Evolutionary conservation across 2,797 vertebrate species (phyloP).

Genomic region (Tamandua tetradactyla): DNA sequence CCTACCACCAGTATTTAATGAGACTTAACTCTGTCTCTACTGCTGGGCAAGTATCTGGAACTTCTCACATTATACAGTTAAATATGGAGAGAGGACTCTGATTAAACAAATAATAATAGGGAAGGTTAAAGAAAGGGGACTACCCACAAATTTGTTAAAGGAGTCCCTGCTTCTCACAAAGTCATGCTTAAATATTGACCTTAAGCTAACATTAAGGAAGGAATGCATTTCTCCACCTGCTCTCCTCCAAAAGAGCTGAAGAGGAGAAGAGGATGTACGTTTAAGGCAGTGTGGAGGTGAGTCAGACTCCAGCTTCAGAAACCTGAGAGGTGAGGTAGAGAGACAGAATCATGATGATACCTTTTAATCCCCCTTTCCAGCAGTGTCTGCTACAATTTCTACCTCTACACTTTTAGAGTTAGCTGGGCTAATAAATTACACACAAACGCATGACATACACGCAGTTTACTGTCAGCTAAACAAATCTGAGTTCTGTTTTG

Average conservation of each 20-base stretch:
- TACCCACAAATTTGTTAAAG: not conserved
- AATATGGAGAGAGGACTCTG: not conserved
- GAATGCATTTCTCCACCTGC: not conserved
- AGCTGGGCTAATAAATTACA: not conserved
- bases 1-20: not conserved
- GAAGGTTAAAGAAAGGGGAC: not conserved
- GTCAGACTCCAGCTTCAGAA: not conserved
- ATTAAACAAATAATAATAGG: not conserved
- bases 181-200: not conserved
- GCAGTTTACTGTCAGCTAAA: not conserved
- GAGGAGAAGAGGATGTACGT: not conserved
- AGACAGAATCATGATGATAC: not conserved
- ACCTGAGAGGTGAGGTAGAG: not conserved
- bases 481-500: slow-evolving; percentile 17
- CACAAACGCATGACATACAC: not conserved
- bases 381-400: not conserved
- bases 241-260: not conserved
- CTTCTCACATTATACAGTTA: not conserved
- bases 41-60: not conserved
- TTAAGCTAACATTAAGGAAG: slow-evolving; percentile 17
- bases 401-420: not conserved
- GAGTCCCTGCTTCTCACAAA: not conserved
- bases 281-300: not conserved
- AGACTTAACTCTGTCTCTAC: not conserved
- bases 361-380: not conserved